These are phyloP conservation scores for Lacanobia wlatinum DNA, from an alignment of 2,888 invertebrate species.

Conservation along the genomic window DNA sequence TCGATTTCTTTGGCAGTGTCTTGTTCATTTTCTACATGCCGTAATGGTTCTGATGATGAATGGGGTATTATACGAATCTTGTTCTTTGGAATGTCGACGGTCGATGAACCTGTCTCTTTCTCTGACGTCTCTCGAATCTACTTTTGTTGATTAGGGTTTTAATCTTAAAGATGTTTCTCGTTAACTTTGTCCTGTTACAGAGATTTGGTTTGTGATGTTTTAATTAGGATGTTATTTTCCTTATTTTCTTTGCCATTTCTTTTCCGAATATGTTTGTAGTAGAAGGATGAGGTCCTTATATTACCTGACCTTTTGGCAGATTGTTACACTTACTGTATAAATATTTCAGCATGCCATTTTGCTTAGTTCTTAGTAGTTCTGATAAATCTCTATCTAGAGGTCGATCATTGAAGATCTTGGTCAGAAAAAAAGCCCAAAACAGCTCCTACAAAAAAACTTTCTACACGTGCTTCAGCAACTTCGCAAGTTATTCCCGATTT, in stretches of 20 bases:
- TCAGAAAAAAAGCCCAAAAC: neutral
- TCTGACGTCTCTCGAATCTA: constrained; percentile 40
- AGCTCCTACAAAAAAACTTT: neutral
- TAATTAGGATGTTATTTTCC: neutral
- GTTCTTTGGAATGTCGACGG: constrained; percentile 59
- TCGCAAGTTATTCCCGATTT: neutral
- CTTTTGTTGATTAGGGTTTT: constrained; percentile 47
- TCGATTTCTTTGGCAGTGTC: constrained; percentile 56
- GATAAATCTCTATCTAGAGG: neutral
- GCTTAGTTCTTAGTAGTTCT: too few relatives aligned
- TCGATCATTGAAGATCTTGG: too few relatives aligned
- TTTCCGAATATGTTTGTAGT: neutral
- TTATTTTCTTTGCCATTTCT: neutral
- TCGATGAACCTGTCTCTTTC: constrained; percentile 41
- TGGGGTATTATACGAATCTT: constrained; percentile 63
- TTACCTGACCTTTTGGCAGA: neutral
- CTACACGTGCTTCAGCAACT: neutral
- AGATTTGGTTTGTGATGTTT: constrained; percentile 37
- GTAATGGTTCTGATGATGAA: constrained; percentile 69
- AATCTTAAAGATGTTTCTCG: constrained; percentile 42
- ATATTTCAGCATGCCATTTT: neutral
- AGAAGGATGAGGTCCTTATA: neutral
- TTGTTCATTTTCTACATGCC: constrained; percentile 63
- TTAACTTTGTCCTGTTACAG: constrained; percentile 12
- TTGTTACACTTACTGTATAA: neutral